phyloP scores from a whole-genome alignment of 2,888 invertebrate genomes.

The Sarcophaga carnaria region DNA sequence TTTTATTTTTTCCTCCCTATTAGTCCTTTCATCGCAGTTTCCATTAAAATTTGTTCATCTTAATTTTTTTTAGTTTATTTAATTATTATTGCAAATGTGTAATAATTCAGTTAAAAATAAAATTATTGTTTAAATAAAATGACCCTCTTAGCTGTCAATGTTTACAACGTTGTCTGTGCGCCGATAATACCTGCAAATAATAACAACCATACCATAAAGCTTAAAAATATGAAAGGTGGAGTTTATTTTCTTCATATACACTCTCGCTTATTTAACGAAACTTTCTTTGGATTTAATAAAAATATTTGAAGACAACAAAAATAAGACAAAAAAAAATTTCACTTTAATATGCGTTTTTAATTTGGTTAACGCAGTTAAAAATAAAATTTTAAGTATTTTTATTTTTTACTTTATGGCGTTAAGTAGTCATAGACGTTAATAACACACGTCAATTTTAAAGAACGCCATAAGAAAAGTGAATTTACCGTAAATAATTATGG shows the following conservation, averaged over 20 bases:
- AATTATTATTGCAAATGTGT: too few relatives aligned
- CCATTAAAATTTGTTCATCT: too few relatives aligned
- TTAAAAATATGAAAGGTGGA: constrained; percentile 24
- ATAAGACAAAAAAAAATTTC: constrained; percentile 56
- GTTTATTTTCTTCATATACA: neutral
- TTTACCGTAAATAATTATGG: constrained; percentile 48
- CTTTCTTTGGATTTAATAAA: constrained; percentile 49
- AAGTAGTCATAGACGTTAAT: constrained; percentile 52
- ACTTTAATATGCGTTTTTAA: constrained; percentile 53
- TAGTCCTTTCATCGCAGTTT: too few relatives aligned
- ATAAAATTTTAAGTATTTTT: constrained; percentile 40
- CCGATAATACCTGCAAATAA: neutral
- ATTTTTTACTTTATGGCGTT: constrained; percentile 37
- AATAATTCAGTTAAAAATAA: constrained; percentile 6
- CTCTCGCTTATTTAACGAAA: constrained; percentile 12
- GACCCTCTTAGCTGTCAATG: constrained; percentile 46
- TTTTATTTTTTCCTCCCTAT: too few relatives aligned
- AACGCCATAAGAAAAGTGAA: constrained; percentile 29
- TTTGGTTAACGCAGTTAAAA: constrained; percentile 31
- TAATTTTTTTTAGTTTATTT: too few relatives aligned
- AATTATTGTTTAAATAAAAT: neutral
- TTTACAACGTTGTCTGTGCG: neutral
- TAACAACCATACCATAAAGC: too few relatives aligned
- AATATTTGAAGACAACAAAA: constrained; percentile 27
- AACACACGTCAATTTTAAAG: constrained; percentile 48